These are phyloP conservation scores for Erpornis zantholeuca DNA, from an alignment of 2,113 vertebrate species.

Conservation along the genomic window DNA sequence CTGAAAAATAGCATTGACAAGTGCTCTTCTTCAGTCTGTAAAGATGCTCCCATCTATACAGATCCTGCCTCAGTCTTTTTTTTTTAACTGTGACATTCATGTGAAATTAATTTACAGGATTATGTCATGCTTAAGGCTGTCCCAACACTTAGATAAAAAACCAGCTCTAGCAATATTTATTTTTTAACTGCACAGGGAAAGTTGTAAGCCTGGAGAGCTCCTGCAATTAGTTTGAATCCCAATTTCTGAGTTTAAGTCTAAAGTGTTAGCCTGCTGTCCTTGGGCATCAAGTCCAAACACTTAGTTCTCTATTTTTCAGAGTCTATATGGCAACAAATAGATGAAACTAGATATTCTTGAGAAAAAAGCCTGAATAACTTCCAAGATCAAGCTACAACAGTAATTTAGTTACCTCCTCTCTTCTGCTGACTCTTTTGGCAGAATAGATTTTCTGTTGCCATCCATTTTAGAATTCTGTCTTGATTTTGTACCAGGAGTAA, in stretches of 20 bases:
- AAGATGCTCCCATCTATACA: background rate
- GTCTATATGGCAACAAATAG: background rate
- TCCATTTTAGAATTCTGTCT: background rate
- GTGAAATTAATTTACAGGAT: background rate
- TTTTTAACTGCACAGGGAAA: background rate
- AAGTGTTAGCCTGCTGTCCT: background rate
- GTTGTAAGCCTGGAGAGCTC: background rate
- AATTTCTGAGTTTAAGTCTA: background rate
- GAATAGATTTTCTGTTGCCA: conserved; percentile 62
- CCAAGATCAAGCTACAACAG: background rate
- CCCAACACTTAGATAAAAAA: background rate
- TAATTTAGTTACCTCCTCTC: conserved; percentile 77
- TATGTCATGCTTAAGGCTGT: background rate
- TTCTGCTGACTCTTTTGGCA: conserved; percentile 70
- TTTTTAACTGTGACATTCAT: background rate
- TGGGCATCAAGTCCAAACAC: background rate
- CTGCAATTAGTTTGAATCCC: background rate
- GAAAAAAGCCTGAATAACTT: background rate
- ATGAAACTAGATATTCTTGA: background rate
- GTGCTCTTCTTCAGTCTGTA: background rate
- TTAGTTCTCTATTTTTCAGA: background rate
- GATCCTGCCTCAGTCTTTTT: background rate
- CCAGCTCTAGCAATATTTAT: background rate
- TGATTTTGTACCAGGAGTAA: background rate
- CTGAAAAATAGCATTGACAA: background rate